phyloP scores from a whole-genome alignment of 2,888 invertebrate species.

The Habrosyne pyritoides region DNA sequence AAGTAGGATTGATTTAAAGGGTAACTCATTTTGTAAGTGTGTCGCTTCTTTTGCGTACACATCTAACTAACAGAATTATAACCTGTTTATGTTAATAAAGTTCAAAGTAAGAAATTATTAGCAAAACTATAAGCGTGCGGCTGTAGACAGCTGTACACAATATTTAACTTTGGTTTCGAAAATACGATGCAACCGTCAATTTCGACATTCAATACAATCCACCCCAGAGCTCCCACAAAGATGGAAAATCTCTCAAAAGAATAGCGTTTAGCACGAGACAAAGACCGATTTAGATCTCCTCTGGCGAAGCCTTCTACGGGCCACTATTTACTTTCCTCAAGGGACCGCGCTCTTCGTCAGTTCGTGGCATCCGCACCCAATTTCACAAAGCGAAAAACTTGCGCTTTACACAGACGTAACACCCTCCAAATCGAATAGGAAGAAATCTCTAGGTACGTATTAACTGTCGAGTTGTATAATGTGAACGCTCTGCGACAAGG shows the following conservation, averaged over 20 bases:
- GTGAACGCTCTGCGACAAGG: constrained; percentile 49
- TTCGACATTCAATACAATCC: constrained; percentile 69
- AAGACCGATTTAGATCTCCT: constrained; percentile 77
- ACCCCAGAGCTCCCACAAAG: constrained; percentile 63
- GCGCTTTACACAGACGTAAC: constrained; percentile 35
- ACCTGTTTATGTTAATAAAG: too few species aligned
- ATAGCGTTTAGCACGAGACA: constrained; percentile 78
- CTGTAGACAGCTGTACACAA: not conserved
- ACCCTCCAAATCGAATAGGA: constrained; percentile 42
- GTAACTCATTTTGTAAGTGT: constrained; percentile 5
- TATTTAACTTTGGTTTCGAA: constrained; percentile 38
- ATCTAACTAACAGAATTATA: not conserved
- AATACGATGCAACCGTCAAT: constrained; percentile 57
- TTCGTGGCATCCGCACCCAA: constrained; percentile 57
- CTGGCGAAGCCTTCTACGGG: constrained; percentile 64
- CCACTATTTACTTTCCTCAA: constrained; percentile 77
- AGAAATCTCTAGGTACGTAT: constrained; percentile 50
- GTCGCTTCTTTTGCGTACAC: not conserved
- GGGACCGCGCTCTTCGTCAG: constrained; percentile 63
- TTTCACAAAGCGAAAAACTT: constrained; percentile 60
- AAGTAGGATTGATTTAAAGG: constrained; percentile 48
- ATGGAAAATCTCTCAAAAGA: constrained; percentile 80
- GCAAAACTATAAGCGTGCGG: not conserved
- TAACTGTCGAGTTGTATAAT: constrained; percentile 51
- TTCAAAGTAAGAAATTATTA: too few species aligned